Conservation (phyloP, 2,888 invertebrate species). For the Ormyrus rosae region DNA sequence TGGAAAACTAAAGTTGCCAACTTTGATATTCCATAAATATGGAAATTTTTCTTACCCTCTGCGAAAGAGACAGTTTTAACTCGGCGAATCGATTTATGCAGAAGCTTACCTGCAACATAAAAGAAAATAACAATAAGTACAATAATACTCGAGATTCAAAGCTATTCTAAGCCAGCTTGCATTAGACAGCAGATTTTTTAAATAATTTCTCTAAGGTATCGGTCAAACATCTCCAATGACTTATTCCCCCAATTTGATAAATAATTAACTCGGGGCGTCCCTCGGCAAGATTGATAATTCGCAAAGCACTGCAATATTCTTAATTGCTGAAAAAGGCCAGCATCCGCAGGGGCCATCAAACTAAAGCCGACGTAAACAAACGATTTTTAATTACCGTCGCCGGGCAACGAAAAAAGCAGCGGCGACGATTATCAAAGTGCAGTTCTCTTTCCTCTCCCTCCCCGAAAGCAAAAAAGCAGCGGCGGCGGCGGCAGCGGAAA, state of each 20-base stretch:
- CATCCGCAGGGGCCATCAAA: too few species aligned
- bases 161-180: too few species aligned
- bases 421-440: constrained; percentile 20
- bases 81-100: constrained; percentile 24
- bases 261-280: too few species aligned
- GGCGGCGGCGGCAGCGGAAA: neutral
- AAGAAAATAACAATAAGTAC: neutral
- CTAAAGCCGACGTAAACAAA: constrained; percentile 4
- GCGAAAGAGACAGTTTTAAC: neutral
- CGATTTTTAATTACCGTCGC: constrained; percentile 17
- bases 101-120: constrained; percentile 23
- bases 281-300: neutral
- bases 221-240: neutral
- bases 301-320: neutral
- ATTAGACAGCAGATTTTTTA: too few species aligned
- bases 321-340: neutral
- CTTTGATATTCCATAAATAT: constrained; percentile 45
- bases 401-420: neutral
- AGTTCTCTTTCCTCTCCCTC: neutral
- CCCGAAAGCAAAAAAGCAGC: neutral
- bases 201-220: neutral
- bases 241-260: neutral
- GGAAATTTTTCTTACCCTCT: constrained; percentile 30
- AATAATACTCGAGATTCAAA: too few species aligned
- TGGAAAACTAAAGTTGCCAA: neutral